These are phyloP conservation scores for Hiodon alosoides DNA, from an alignment of 2,113 vertebrate genomes.

Conservation along the genomic window DNA sequence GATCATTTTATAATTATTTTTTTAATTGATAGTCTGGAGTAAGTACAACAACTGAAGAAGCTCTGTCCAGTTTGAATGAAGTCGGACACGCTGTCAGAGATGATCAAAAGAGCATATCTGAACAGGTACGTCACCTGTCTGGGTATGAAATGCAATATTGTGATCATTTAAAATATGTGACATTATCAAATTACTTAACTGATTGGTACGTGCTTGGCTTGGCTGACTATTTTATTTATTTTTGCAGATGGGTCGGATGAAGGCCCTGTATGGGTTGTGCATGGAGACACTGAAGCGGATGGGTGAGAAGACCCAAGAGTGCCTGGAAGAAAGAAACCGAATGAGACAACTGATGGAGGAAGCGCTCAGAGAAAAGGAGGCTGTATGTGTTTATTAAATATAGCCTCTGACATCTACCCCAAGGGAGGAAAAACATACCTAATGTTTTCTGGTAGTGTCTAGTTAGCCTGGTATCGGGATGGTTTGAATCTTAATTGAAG, in stretches of 20 bases:
- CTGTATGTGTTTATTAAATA: constrained; percentile 51
- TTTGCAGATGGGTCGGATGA: constrained; percentile 41
- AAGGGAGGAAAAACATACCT: too few species aligned
- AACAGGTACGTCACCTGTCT: constrained; percentile 43
- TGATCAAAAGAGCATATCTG: constrained; percentile 50
- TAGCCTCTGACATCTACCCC: too few species aligned
- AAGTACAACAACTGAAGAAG: constrained; percentile 41
- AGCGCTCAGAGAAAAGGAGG: constrained; percentile 59
- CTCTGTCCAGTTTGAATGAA: constrained; percentile 49
- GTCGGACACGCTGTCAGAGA: constrained; percentile 36
- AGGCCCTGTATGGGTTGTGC: constrained; percentile 50
- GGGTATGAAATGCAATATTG: too few species aligned
- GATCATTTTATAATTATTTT: not conserved
- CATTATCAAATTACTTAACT: too few species aligned
- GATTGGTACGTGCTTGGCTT: too few species aligned
- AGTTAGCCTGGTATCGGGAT: too few species aligned
- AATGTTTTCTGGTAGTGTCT: too few species aligned
- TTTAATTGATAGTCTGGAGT: constrained; percentile 41
- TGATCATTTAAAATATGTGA: too few species aligned
- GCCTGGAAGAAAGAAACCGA: constrained; percentile 57
- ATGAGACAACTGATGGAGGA: constrained; percentile 61
- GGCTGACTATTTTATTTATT: not conserved
- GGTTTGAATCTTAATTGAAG: too few species aligned
- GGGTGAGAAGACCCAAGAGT: constrained; percentile 58
- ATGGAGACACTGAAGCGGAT: constrained; percentile 45